A percentile compares a stretch with the other conserved stretches of the same genome.
Evolutionary conservation across 2,113 vertebrate species (phyloP).

Genomic region (Ahaetulla prasina): DNA sequence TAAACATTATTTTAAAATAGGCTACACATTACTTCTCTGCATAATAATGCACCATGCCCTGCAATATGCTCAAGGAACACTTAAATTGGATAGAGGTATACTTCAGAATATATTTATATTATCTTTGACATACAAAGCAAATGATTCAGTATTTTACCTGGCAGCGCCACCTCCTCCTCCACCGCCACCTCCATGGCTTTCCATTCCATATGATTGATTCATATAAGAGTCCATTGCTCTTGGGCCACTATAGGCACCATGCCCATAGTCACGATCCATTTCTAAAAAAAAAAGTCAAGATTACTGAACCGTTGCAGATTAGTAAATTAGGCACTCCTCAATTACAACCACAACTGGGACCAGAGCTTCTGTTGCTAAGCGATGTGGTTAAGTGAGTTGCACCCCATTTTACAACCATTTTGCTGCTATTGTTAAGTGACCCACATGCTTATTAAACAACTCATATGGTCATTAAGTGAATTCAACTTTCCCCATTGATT

Average conservation of each 20-base stretch:
- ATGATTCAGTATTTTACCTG: slow-evolving; percentile 78
- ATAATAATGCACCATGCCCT: slow-evolving; percentile 33
- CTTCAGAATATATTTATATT: slow-evolving; percentile 53
- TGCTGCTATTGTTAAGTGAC: not conserved
- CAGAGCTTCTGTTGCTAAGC: not conserved
- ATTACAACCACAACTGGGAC: not conserved
- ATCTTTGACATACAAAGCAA: slow-evolving; percentile 64
- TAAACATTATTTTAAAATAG: not conserved
- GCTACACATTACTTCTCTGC: slow-evolving; percentile 40
- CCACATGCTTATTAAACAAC: too few relatives aligned
- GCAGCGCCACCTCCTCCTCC: slow-evolving; percentile 76
- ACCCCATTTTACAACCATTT: not conserved
- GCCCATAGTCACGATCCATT: slow-evolving; percentile 80
- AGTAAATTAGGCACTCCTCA: too few relatives aligned
- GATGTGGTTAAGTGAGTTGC: not conserved
- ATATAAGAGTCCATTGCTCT: slow-evolving; percentile 80
- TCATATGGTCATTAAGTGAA: not conserved
- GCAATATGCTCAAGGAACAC: slow-evolving; percentile 69
- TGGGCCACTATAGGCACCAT: slow-evolving; percentile 78
- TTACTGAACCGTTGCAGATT: not conserved
- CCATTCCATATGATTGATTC: slow-evolving; percentile 79
- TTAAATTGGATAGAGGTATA: slow-evolving; percentile 61
- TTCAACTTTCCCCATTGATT: not conserved
- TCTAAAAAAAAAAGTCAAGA: slow-evolving; percentile 54
- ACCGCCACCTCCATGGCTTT: slow-evolving; percentile 73